phyloP scores from a whole-genome alignment of 1,140 invertebrate genomes.

The Eubasilissa regina region DNA sequence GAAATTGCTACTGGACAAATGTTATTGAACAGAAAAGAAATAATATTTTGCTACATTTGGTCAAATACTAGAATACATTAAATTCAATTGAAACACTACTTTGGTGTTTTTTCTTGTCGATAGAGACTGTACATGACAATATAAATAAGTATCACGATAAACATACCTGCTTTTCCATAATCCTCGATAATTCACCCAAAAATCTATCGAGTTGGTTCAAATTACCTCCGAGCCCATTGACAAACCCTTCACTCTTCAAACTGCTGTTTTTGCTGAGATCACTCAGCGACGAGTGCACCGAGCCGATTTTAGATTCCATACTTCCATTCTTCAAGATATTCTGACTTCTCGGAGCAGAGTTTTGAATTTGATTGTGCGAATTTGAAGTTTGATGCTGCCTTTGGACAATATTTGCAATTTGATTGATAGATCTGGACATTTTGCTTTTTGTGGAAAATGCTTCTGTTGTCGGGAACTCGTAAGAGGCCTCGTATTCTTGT shows the following conservation, averaged over 20 bases:
- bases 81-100: no score
- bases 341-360: conserved; percentile 66
- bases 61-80: no score
- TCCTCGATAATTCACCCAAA: conserved; percentile 76
- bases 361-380: neutral
- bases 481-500: conserved; percentile 65
- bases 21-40: no score
- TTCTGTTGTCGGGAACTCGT: conserved; percentile 62
- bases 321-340: conserved; percentile 64
- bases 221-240: conserved; percentile 69
- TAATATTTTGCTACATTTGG: no score
- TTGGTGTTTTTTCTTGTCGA: no score
- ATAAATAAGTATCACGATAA: no score
- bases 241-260: conserved; percentile 63
- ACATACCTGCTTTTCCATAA: conserved; percentile 75
- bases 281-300: conserved; percentile 65
- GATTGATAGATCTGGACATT: conserved; percentile 58
- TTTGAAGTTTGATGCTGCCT: conserved; percentile 33
- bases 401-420: conserved; percentile 57
- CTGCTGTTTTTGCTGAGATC: conserved; percentile 62
- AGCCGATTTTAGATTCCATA: conserved; percentile 56
- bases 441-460: conserved; percentile 57
- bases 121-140: no score
- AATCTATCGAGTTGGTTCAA: conserved; percentile 78
- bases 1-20: no score